Evolutionary conservation across 1,140 invertebrate genomes (phyloP).

Genomic region (Papilio helenus): DNA sequence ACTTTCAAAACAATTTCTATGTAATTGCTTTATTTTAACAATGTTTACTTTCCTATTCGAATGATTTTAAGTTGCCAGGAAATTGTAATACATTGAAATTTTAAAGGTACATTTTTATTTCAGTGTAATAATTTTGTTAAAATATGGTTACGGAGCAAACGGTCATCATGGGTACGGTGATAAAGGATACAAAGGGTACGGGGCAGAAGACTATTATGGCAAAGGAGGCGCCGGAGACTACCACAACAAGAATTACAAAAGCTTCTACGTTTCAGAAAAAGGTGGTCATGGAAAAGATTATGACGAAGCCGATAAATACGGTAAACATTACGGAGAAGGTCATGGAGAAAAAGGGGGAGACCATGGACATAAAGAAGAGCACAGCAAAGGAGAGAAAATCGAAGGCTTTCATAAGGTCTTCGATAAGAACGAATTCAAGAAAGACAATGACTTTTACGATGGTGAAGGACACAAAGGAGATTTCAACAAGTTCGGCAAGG

Average conservation of each 20-base stretch:
- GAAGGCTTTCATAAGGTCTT: conserved; percentile 87
- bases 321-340: conserved; percentile 74
- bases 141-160: conserved; percentile 62
- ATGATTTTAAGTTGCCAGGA: not conserved
- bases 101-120: no score
- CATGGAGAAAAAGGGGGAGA: conserved; percentile 86
- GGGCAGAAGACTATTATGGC: conserved; percentile 59
- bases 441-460: conserved; percentile 88
- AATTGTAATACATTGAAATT: not conserved
- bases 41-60: not conserved
- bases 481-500: conserved; percentile 82
- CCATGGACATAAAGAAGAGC: conserved; percentile 85
- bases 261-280: conserved; percentile 56
- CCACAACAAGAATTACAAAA: conserved; percentile 69
- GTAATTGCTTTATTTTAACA: not conserved
- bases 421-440: conserved; percentile 88
- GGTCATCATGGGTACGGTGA: conserved; percentile 65
- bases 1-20: not conserved
- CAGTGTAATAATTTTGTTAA: no score
- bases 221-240: conserved; percentile 69
- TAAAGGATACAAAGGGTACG: conserved; percentile 77
- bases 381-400: conserved; percentile 86
- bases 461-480: conserved; percentile 84
- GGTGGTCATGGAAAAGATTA: conserved; percentile 60
- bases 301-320: conserved; percentile 62